A percentile compares a stretch with the other conserved stretches of the same genome.
phyloP scores from a whole-genome alignment of 2,113 vertebrate species.

The Gnathonemus longibarbis region DNA sequence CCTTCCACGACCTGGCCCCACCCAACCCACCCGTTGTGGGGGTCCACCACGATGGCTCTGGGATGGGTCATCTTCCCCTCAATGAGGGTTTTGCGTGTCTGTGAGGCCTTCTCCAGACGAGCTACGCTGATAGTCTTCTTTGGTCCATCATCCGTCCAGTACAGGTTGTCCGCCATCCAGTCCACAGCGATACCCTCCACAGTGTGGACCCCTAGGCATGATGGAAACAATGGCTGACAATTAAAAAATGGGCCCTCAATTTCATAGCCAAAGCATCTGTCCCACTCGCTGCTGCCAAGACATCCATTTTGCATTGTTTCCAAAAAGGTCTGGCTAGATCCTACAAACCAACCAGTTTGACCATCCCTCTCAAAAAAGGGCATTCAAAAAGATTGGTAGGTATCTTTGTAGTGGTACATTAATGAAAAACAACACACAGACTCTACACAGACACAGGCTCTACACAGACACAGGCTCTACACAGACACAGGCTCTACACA shows the following conservation, averaged over 20 bases:
- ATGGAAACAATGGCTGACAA: slow-evolving; percentile 12
- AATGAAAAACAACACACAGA: background rate
- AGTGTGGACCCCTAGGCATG: slow-evolving; percentile 77
- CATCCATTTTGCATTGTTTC: background rate
- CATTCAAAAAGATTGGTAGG: background rate
- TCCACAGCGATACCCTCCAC: slow-evolving; percentile 93
- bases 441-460: background rate
- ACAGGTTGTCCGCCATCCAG: slow-evolving; percentile 96
- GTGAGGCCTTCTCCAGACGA: slow-evolving; percentile 85
- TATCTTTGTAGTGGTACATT: background rate
- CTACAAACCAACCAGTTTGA: background rate
- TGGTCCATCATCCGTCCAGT: slow-evolving; percentile 93
- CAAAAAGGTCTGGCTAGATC: background rate
- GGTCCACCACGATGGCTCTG: slow-evolving; percentile 89
- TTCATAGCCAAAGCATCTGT: background rate
- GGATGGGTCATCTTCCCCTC: slow-evolving; percentile 96
- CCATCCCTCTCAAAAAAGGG: background rate
- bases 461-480: too few relatives aligned
- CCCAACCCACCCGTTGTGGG: slow-evolving; percentile 75
- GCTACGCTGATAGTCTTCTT: slow-evolving; percentile 96
- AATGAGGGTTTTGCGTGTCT: slow-evolving; percentile 85
- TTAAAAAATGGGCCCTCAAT: background rate
- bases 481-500: background rate
- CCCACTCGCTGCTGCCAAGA: background rate
- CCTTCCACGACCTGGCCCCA: background rate